A percentile compares a stretch with the other conserved stretches of the same genome.
These are phyloP conservation scores for Syritta pipiens DNA, from an alignment of 2,888 invertebrate species.

Conservation along the genomic window DNA sequence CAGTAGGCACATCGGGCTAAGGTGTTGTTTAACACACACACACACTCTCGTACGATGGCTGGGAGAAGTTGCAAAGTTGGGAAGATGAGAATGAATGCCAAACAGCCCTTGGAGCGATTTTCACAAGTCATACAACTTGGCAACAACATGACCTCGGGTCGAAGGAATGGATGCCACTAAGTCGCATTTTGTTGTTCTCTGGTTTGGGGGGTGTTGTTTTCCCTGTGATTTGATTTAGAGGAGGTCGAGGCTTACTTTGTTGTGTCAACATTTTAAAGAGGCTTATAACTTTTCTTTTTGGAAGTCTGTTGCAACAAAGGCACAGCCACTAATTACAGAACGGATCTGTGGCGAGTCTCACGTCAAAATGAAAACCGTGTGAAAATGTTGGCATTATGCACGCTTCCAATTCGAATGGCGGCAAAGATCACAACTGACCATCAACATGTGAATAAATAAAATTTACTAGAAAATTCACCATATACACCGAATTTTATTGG, in stretches of 20 bases:
- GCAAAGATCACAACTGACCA: no score
- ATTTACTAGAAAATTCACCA: slow-evolving; percentile 31
- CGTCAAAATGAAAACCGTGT: no score
- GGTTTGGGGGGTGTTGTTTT: no score
- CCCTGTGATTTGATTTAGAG: slow-evolving; percentile 34
- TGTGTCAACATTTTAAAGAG: slow-evolving; percentile 7
- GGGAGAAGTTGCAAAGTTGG: slow-evolving; percentile 25
- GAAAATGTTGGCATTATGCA: no score
- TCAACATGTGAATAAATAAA: no score
- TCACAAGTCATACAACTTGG: slow-evolving; percentile 68
- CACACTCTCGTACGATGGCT: slow-evolving; percentile 38
- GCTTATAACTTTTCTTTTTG: no score
- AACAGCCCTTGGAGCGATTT: slow-evolving; percentile 62
- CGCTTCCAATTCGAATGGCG: no score
- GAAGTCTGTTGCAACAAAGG: no score
- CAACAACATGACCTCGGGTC: slow-evolving; percentile 67
- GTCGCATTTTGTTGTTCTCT: no score
- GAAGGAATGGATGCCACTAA: slow-evolving; percentile 48
- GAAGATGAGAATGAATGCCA: slow-evolving; percentile 53
- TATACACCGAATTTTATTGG: slow-evolving; percentile 40
- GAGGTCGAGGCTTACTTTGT: slow-evolving; percentile 18
- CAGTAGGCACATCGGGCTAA: slow-evolving; percentile 62
- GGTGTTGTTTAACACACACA: slow-evolving; percentile 61
- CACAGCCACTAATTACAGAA: no score
- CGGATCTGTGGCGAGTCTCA: no score